These are phyloP conservation scores for Ophion ellenae DNA, from an alignment of 2,888 invertebrate species.

Conservation along the genomic window DNA sequence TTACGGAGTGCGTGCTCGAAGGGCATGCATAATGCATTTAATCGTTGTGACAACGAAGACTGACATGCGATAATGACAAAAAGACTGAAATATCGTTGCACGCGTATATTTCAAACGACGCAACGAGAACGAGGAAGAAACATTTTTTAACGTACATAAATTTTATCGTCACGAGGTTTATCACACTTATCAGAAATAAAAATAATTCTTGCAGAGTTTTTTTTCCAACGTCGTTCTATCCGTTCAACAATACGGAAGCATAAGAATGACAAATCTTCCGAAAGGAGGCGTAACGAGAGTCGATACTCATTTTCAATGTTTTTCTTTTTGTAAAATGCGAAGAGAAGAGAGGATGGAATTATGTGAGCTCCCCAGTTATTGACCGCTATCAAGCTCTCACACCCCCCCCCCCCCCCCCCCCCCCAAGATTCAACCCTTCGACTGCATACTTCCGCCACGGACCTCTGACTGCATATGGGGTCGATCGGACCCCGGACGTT, in stretches of 20 bases:
- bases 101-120: neutral
- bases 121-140: constrained; percentile 6
- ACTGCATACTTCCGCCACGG: too few relatives aligned
- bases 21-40: constrained; percentile 60
- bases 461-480: too few relatives aligned
- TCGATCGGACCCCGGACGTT: too few relatives aligned
- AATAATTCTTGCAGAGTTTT: neutral
- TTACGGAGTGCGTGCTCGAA: constrained; percentile 47
- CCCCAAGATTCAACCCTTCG: too few relatives aligned
- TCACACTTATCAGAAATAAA: neutral
- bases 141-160: neutral
- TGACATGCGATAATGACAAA: constrained; percentile 54
- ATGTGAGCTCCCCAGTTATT: too few relatives aligned
- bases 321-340: too few relatives aligned
- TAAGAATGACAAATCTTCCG: neutral
- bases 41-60: constrained; percentile 55
- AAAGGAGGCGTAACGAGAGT: neutral
- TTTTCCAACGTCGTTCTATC: neutral
- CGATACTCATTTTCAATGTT: too few relatives aligned
- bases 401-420: too few relatives aligned
- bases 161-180: neutral
- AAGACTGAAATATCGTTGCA: constrained; percentile 36
- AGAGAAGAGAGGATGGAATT: too few relatives aligned
- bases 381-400: too few relatives aligned
- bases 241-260: neutral